Percentiles rank a stretch among this genome's conserved stretches.
Evolutionary conservation across 1,140 invertebrate genomes (phyloP).

Genomic region (Hyphantria cunea): DNA sequence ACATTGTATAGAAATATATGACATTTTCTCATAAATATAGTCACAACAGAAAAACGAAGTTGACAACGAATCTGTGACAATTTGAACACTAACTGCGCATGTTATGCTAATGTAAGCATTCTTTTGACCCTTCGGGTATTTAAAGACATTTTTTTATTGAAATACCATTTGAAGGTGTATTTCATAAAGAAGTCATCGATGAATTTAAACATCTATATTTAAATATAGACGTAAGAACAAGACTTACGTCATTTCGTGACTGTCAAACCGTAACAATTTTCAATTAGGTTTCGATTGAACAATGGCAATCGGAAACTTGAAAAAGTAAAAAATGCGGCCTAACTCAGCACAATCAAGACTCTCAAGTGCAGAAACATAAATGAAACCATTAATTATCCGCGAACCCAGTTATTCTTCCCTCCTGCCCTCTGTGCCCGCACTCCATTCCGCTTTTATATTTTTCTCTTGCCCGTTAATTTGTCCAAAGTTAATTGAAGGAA

Average conservation of each 20-base stretch:
- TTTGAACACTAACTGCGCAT: too few relatives aligned
- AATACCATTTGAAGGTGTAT: too few relatives aligned
- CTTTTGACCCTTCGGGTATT: too few relatives aligned
- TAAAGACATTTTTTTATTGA: too few relatives aligned
- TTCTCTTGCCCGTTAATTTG: conserved; percentile 61
- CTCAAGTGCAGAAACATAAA: conserved; percentile 79
- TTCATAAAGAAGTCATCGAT: too few relatives aligned
- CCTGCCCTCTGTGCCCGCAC: conserved; percentile 39
- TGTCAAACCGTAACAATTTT: conserved; percentile 61
- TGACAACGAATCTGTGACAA: too few relatives aligned
- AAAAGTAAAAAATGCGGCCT: conserved; percentile 66
- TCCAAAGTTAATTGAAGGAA: conserved; percentile 64
- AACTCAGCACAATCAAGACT: conserved; percentile 73
- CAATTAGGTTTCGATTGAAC: conserved; percentile 65
- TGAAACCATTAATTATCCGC: conserved; percentile 80
- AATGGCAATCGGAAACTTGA: conserved; percentile 68
- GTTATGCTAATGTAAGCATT: too few relatives aligned
- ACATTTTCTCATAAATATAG: too few relatives aligned
- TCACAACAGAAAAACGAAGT: too few relatives aligned
- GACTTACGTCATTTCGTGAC: conserved; percentile 20
- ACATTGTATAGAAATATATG: conserved; percentile 35
- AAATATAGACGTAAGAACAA: conserved; percentile 13
- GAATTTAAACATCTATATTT: too few relatives aligned
- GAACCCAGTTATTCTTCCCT: conserved; percentile 71
- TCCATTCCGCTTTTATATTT: conserved; percentile 50